Conservation (phyloP, 2,888 invertebrate genomes). For the Lepidocyrtoides sp. region DNA sequence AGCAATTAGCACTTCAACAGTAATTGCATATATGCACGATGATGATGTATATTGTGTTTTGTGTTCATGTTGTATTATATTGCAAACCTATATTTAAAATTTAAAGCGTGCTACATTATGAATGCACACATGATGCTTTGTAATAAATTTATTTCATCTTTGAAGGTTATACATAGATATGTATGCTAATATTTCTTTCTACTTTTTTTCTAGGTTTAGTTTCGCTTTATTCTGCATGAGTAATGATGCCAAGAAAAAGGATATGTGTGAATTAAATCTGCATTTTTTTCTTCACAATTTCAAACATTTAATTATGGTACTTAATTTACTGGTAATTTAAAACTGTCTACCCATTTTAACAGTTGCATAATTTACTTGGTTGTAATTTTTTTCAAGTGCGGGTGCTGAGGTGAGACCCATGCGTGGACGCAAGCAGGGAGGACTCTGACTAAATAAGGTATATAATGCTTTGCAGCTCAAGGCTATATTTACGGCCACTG, state of each 20-base stretch:
- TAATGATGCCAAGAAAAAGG: constrained; percentile 12
- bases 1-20: constrained; percentile 67
- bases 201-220: not conserved
- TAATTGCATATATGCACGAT: not conserved
- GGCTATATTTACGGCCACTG: constrained; percentile 2
- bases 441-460: not conserved
- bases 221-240: constrained; percentile 41
- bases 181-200: too few relatives aligned
- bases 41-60: not conserved
- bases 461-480: not conserved
- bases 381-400: too few relatives aligned
- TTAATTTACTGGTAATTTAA: not conserved
- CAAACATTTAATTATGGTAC: constrained; percentile 25
- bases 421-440: too few relatives aligned
- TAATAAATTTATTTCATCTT: too few relatives aligned
- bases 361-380: constrained; percentile 7
- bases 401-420: too few relatives aligned
- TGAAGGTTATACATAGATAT: too few relatives aligned
- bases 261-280: not conserved
- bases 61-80: not conserved
- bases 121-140: not conserved
- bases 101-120: not conserved
- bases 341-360: not conserved
- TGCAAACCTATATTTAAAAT: not conserved
- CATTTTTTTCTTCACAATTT: not conserved